phyloP scores from a whole-genome alignment of 92 coral and sea anemone species.

The Anthopleura xanthogrammica region DNA sequence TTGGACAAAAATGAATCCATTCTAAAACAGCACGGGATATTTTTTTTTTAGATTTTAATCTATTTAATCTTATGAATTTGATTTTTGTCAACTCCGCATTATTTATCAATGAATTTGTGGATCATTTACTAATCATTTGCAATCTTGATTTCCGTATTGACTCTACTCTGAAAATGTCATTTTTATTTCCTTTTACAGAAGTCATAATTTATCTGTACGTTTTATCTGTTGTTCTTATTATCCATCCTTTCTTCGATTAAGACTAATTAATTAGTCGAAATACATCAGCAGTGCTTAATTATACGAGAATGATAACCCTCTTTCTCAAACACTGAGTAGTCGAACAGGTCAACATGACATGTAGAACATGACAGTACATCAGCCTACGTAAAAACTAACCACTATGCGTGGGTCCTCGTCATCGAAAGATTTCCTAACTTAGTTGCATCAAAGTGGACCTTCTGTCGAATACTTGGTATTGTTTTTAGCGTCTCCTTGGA shows the following conservation, averaged over 20 bases:
- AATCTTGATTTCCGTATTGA: too few relatives aligned
- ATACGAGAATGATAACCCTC: too few relatives aligned
- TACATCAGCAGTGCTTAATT: too few relatives aligned
- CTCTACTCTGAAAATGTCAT: too few relatives aligned
- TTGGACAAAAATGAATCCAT: neutral
- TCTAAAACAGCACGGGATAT: neutral
- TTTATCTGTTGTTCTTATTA: too few relatives aligned
- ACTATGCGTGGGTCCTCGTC: neutral
- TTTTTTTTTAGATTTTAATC: neutral
- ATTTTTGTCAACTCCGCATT: neutral
- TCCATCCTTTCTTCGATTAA: too few relatives aligned
- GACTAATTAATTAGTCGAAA: too few relatives aligned
- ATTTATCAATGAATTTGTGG: too few relatives aligned
- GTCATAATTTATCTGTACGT: too few relatives aligned
- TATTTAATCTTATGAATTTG: neutral
- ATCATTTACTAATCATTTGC: too few relatives aligned
- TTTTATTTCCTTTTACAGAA: neutral
- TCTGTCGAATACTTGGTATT: neutral
- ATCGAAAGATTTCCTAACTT: neutral
- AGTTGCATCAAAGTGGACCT: neutral
- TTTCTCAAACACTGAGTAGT: too few relatives aligned
- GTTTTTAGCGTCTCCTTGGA: neutral
- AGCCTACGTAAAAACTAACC: neutral
- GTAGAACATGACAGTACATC: neutral
- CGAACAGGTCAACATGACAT: neutral